phyloP scores from a whole-genome alignment of 1,140 invertebrate genomes.

The Drosophila nebulosa region DNA sequence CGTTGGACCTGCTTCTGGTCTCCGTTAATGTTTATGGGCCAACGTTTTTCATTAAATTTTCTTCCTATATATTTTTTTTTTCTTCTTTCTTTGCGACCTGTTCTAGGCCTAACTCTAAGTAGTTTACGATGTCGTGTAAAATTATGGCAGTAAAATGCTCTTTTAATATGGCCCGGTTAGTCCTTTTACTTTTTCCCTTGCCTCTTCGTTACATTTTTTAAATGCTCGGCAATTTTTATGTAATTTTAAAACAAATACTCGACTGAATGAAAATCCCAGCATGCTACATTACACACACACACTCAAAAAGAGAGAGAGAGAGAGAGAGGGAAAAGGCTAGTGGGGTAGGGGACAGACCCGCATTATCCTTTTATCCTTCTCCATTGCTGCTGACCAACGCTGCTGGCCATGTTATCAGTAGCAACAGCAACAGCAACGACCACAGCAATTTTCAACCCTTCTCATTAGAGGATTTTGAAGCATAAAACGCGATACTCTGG shows the following conservation, averaged over 20 bases:
- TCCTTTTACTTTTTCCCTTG: conserved; percentile 34
- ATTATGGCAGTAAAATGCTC: conserved; percentile 70
- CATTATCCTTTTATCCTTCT: conserved; percentile 74
- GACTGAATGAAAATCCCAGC: conserved; percentile 17
- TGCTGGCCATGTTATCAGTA: conserved; percentile 66
- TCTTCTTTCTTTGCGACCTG: conserved; percentile 24
- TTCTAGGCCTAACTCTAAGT: conserved; percentile 60
- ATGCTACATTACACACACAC: conserved; percentile 62
- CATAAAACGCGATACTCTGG: conserved; percentile 64
- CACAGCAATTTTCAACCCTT: conserved; percentile 77
- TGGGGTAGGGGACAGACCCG: conserved; percentile 37
- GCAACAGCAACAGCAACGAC: conserved; percentile 53
- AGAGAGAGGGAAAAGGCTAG: neutral
- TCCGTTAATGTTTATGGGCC: conserved; percentile 77
- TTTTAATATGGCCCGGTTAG: conserved; percentile 54
- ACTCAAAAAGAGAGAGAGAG: neutral
- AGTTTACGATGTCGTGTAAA: conserved; percentile 66
- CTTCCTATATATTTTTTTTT: neutral
- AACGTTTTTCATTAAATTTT: conserved; percentile 78
- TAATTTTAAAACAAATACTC: conserved; percentile 74
- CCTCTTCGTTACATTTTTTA: neutral
- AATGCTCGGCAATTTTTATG: conserved; percentile 64
- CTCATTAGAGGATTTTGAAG: conserved; percentile 80
- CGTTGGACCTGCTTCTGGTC: neutral
- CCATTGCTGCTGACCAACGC: conserved; percentile 54